Evolutionary conservation across 2,888 invertebrate genomes (phyloP).

Genomic region (Euclidia mi): DNA sequence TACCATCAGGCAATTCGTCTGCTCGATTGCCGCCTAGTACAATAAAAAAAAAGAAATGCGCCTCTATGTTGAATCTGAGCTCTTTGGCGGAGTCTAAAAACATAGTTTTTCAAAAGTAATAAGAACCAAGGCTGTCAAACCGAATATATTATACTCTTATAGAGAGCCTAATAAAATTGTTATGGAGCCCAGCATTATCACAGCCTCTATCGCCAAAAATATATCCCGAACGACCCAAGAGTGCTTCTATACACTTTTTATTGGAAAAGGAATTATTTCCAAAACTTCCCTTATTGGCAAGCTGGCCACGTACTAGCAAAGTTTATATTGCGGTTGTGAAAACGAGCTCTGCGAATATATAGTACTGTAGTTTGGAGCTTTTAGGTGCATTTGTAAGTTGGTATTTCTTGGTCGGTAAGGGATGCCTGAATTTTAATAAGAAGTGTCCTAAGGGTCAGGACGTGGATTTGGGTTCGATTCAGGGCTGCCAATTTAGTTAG

Average conservation of each 20-base stretch:
- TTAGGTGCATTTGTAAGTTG: not conserved
- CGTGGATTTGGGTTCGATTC: not conserved
- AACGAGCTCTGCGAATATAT: not conserved
- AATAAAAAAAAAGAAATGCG: no score
- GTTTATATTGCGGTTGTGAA: not conserved
- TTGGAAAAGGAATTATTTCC: not conserved
- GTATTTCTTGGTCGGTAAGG: not conserved
- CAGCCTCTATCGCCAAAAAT: no score
- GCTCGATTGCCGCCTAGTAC: no score
- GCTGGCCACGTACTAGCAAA: not conserved
- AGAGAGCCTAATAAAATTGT: no score
- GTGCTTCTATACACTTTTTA: not conserved
- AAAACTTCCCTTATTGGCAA: not conserved
- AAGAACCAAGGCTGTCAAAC: no score
- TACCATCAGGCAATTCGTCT: no score
- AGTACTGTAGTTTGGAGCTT: not conserved
- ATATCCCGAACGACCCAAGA: not conserved
- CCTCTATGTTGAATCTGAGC: no score
- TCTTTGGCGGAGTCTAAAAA: no score
- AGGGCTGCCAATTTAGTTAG: no score
- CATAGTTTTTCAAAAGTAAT: no score
- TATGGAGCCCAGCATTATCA: no score
- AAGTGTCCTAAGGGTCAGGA: not conserved
- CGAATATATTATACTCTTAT: no score
- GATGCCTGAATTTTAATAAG: conserved; percentile 11